Evolutionary conservation across 2,888 invertebrate species (phyloP).

Genomic region (Drosophila macrospina): DNA sequence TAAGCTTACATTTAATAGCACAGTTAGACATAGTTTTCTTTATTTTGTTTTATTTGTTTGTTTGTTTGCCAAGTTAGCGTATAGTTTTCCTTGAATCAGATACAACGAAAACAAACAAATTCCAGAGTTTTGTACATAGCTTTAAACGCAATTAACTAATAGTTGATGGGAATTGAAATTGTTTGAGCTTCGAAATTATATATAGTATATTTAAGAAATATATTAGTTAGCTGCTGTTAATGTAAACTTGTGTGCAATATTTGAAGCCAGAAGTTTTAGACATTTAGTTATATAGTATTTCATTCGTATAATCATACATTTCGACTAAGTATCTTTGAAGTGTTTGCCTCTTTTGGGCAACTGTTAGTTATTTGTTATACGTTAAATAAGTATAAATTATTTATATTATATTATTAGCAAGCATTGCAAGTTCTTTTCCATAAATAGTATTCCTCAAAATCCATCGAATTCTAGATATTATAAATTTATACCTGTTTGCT

Average conservation of each 20-base stretch:
- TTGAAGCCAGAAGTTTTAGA: slow-evolving; percentile 29
- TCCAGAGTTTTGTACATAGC: slow-evolving; percentile 60
- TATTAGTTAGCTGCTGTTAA: slow-evolving; percentile 1
- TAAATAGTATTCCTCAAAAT: slow-evolving; percentile 27
- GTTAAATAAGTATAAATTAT: slow-evolving; percentile 32
- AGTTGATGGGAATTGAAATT: background rate
- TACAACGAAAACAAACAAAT: slow-evolving; percentile 39
- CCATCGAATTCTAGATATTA: slow-evolving; percentile 17
- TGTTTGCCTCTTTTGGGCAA: background rate
- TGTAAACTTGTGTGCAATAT: slow-evolving; percentile 12
- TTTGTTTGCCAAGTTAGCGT: slow-evolving; percentile 25
- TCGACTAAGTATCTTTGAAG: slow-evolving; percentile 7
- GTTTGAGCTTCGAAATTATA: slow-evolving; percentile 22
- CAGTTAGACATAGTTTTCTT: slow-evolving; percentile 78
- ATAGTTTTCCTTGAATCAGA: slow-evolving; percentile 30
- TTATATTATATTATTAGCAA: slow-evolving; percentile 13
- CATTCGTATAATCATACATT: slow-evolving; percentile 3
- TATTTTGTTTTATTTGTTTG: slow-evolving; percentile 27
- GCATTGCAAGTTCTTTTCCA: slow-evolving; percentile 1
- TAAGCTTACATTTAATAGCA: slow-evolving; percentile 83
- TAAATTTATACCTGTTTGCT: slow-evolving; percentile 55
- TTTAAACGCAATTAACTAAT: slow-evolving; percentile 35
- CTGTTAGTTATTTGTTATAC: slow-evolving; percentile 15
- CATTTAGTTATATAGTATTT: slow-evolving; percentile 36
- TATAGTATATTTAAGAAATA: slow-evolving; percentile 13